Percentiles rank a stretch among this genome's conserved stretches.
phyloP scores from a whole-genome alignment of 2,888 invertebrate genomes.

The Luperina testacea region DNA sequence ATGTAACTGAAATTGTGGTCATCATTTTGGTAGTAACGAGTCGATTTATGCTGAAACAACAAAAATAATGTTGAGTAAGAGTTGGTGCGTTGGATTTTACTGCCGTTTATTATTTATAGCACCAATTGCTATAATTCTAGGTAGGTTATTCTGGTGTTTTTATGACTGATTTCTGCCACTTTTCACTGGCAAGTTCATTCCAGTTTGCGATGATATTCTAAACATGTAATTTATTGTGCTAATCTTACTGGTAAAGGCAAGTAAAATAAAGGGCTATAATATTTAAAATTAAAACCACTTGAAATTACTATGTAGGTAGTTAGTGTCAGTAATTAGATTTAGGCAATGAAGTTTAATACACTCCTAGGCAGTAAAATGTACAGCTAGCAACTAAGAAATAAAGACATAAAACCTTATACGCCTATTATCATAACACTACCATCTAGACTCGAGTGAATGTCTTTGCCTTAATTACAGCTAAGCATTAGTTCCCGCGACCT shows the following conservation, averaged over 20 bases:
- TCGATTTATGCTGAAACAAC: conserved; percentile 7
- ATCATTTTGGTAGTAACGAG: not conserved
- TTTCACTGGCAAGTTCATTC: not conserved
- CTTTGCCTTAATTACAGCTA: conserved; percentile 19
- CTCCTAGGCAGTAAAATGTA: not conserved
- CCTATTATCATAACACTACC: conserved; percentile 15
- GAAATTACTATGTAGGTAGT: not conserved
- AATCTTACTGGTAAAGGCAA: not conserved
- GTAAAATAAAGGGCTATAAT: not conserved
- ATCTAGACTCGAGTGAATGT: conserved; percentile 1
- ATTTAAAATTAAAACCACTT: not conserved
- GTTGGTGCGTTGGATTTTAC: no score
- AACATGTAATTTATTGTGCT: not conserved
- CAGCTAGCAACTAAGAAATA: not conserved
- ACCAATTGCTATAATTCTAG: not conserved
- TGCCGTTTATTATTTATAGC: not conserved
- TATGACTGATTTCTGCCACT: not conserved
- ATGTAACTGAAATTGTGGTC: conserved; percentile 16
- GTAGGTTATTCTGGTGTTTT: not conserved
- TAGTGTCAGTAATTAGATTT: not conserved
- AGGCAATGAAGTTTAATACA: not conserved
- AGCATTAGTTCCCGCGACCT: conserved; percentile 11
- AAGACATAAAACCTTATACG: conserved; percentile 21
- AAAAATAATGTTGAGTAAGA: not conserved
- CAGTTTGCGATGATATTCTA: not conserved